phyloP scores from a whole-genome alignment of 2,113 vertebrate species.

The Motacilla alba region DNA sequence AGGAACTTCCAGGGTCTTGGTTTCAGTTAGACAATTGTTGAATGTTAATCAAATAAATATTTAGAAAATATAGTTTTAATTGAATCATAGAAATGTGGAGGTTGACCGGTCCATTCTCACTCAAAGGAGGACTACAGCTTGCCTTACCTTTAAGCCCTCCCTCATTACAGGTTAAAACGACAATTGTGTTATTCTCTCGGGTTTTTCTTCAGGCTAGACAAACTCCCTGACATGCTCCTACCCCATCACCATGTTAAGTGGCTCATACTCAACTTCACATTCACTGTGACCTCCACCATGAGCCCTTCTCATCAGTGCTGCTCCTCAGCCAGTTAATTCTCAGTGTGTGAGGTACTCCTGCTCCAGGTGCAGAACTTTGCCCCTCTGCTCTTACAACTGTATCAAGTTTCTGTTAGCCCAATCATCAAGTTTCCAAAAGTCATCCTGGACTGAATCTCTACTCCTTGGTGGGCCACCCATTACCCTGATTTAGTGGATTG shows the following conservation, averaged over 20 bases:
- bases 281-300: not conserved
- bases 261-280: not conserved
- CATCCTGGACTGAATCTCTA: not conserved
- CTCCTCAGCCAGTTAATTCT: not conserved
- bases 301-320: not conserved
- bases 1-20: not conserved
- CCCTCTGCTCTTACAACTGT: not conserved
- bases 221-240: not conserved
- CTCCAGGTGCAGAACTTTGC: not conserved
- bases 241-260: not conserved
- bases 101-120: not conserved
- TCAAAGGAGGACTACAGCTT: not conserved
- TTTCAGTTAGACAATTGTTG: not conserved
- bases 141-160: not conserved
- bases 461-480: accelerated
- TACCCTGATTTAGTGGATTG: not conserved
- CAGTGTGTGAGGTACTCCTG: not conserved
- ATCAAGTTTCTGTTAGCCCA: not conserved
- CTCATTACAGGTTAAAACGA: not conserved
- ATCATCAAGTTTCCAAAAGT: not conserved
- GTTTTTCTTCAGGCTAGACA: not conserved
- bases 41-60: not conserved
- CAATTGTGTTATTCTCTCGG: not conserved
- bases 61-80: not conserved
- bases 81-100: not conserved